phyloP scores from a whole-genome alignment of 1,140 invertebrate genomes.

The Bathynomus jamesi region DNA sequence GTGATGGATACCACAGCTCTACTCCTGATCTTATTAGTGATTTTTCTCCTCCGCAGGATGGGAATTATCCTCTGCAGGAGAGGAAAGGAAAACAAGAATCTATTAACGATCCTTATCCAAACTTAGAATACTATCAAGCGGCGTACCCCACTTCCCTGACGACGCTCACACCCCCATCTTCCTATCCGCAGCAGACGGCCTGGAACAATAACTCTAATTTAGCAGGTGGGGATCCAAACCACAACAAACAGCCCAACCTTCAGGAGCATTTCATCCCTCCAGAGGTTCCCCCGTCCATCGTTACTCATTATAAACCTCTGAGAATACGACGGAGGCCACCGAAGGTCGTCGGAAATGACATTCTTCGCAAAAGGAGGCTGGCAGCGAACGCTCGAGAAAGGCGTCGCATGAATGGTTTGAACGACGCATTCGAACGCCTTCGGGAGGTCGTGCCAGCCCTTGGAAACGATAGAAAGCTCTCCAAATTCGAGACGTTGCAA shows the following conservation, averaged over 20 bases:
- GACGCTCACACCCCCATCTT: background rate
- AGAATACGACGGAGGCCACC: background rate
- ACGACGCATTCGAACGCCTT: slow-evolving; percentile 70
- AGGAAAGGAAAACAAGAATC: background rate
- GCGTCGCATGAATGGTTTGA: slow-evolving; percentile 70
- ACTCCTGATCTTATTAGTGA: background rate
- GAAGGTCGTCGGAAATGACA: slow-evolving; percentile 4
- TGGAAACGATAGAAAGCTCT: slow-evolving; percentile 67
- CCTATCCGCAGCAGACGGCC: background rate
- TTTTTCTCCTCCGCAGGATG: background rate
- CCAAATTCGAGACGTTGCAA: slow-evolving; percentile 78
- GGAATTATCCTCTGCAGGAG: background rate
- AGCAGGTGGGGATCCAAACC: background rate
- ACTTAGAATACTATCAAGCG: background rate
- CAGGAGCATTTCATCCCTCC: background rate
- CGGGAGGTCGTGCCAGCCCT: slow-evolving; percentile 72
- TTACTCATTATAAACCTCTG: background rate
- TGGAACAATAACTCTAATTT: background rate
- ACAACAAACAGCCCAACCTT: background rate
- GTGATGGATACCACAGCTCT: background rate
- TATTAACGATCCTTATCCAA: background rate
- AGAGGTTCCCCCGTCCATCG: background rate
- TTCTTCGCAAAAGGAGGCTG: slow-evolving; percentile 51
- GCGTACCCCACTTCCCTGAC: background rate
- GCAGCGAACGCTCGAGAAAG: slow-evolving; percentile 69